Base-by-base conservation (phyloP, 2,888 invertebrate species). In the Netelia fuscicornis region DNA sequence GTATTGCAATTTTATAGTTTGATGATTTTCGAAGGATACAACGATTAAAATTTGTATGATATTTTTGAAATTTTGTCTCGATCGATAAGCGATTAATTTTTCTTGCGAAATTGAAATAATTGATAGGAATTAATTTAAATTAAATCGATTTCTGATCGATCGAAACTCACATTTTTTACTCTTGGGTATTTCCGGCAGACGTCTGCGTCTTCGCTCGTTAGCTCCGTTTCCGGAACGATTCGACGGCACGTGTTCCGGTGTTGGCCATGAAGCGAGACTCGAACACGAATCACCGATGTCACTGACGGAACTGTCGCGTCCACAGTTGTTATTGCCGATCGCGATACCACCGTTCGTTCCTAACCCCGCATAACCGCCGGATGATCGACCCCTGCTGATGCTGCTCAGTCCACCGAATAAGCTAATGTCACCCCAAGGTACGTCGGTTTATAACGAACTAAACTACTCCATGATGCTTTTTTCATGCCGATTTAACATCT, bases 171-270 rank as follows among this genome's bases (percentile, higher is more conserved):
- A 96, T 96, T 97, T 97, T 94, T 97, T 97, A 91, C 97, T 97
- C 94, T 98, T 98, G 5, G 98, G 98, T 90, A 98, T 98, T 94
- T 98, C 98, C 52, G 98, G 98, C 37, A 98, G 95, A 94, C 97
- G 97, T 94, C 98, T 95, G 90, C 98, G 95, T 91, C 97, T 95
- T 87, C 97, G 95, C 92, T 97, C 96, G 67, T 90, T 90, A 9
- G 91, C 89, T 25, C 86, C 77, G 71, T 85, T 85, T 17, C 88
- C 87, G 11, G 90, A 89, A 79, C 92, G 90, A 85, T 88, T 91
- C 10, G 83, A 84, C 5, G 92, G 89, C 1, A 91, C 91, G 75
- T 93, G 93, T 83, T 93, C 93, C 54, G 92, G 92, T 54, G 93
- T 93, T 20, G 93, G 89, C 93, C 93, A 93, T 48, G 93, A 92